Evolutionary conservation across 2,113 vertebrate genomes (phyloP).

Genomic region (Myanophis thanlyinensis): DNA sequence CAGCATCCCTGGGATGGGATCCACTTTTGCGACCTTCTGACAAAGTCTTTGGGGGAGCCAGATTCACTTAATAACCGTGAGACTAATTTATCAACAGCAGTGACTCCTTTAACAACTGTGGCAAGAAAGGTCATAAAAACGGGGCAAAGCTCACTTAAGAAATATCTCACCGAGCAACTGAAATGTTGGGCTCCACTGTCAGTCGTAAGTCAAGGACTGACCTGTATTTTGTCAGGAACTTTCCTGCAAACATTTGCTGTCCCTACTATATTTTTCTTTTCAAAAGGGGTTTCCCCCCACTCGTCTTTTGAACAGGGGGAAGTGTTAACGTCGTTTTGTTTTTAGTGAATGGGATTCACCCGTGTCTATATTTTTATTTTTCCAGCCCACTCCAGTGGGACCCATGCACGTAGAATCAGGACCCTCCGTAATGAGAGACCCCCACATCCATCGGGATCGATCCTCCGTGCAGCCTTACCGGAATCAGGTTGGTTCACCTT

Average conservation of each 20-base stretch:
- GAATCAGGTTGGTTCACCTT: slow-evolving; percentile 83
- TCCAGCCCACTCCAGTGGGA: slow-evolving; percentile 93
- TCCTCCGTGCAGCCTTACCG: slow-evolving; percentile 87
- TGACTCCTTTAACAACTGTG: background rate
- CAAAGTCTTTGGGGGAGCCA: too few species aligned
- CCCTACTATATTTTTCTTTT: background rate
- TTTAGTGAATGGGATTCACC: background rate
- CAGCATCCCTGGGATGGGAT: background rate
- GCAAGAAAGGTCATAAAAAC: background rate
- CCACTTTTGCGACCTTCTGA: background rate
- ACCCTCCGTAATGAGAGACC: slow-evolving; percentile 90
- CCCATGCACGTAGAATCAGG: slow-evolving; percentile 93
- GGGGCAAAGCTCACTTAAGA: background rate
- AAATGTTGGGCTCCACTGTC: background rate
- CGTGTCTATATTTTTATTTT: slow-evolving; percentile 26
- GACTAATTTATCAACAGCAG: background rate
- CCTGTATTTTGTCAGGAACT: background rate
- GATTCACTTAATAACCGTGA: background rate
- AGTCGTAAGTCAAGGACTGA: background rate
- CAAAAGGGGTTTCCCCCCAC: background rate
- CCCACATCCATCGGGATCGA: slow-evolving; percentile 87
- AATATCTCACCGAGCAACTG: background rate
- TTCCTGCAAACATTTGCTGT: background rate
- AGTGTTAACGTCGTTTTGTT: background rate
- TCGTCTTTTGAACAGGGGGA: background rate